These are phyloP conservation scores for Branchinecta sandiegonensis DNA, from an alignment of 2,888 invertebrate genomes.

Conservation along the genomic window DNA sequence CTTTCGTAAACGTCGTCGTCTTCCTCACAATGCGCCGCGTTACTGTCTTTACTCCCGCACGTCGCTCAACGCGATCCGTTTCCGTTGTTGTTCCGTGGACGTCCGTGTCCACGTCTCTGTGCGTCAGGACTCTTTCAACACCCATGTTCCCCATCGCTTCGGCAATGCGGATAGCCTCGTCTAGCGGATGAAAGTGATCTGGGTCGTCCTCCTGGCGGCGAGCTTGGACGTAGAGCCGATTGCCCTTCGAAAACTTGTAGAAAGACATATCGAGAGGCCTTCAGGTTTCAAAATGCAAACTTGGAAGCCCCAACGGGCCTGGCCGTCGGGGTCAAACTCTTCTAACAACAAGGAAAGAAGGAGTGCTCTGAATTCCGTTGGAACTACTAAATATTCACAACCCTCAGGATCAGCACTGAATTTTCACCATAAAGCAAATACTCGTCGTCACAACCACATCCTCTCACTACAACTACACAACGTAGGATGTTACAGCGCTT, in stretches of 20 bases:
- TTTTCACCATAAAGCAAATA: no score
- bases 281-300: background rate
- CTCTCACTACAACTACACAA: no score
- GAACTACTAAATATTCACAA: no score
- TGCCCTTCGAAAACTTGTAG: slow-evolving; percentile 64
- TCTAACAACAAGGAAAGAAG: no score
- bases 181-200: slow-evolving; percentile 35
- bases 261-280: slow-evolving; percentile 44
- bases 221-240: slow-evolving; percentile 59
- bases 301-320: no score
- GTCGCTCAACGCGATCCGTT: slow-evolving; percentile 64
- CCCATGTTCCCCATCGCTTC: slow-evolving; percentile 36
- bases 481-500: background rate
- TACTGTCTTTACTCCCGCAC: slow-evolving; percentile 62
- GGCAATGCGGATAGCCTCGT: slow-evolving; percentile 32
- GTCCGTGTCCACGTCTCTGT: slow-evolving; percentile 66
- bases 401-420: no score
- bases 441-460: no score
- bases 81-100: slow-evolving; percentile 61
- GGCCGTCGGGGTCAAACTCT: no score
- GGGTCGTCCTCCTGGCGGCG: slow-evolving; percentile 49
- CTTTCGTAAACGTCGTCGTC: slow-evolving; percentile 71
- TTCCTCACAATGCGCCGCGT: slow-evolving; percentile 73
- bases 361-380: no score
- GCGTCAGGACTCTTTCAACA: slow-evolving; percentile 63